These are phyloP conservation scores for Zophobas morio DNA, from an alignment of 1,140 invertebrate genomes.

Conservation along the genomic window DNA sequence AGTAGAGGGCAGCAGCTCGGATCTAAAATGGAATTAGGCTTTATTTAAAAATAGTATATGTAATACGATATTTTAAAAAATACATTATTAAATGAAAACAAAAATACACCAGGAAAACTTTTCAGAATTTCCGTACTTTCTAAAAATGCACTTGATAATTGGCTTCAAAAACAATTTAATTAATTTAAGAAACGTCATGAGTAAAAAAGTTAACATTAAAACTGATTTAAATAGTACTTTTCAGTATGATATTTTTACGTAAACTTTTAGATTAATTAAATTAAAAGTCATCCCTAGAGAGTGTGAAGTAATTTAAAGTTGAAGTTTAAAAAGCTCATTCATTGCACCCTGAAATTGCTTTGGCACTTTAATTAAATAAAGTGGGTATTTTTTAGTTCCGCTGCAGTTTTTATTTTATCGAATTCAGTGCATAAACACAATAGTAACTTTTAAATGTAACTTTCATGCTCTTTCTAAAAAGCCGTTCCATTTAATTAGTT, in stretches of 20 bases:
- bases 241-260: constrained; percentile 23
- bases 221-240: constrained; percentile 17
- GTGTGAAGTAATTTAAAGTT: constrained; percentile 39
- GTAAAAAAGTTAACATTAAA: constrained; percentile 23
- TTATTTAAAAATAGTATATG: too few species aligned
- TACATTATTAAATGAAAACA: too few species aligned
- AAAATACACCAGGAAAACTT: too few species aligned
- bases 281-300: constrained; percentile 31
- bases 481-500: constrained; percentile 11
- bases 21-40: too few species aligned
- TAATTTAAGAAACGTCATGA: background rate
- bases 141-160: too few species aligned
- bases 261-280: constrained; percentile 33
- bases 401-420: constrained; percentile 24
- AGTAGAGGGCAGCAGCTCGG: too few species aligned
- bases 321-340: constrained; percentile 43
- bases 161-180: background rate
- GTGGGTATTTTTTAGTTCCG: constrained; percentile 33
- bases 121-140: too few species aligned
- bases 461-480: constrained; percentile 9
- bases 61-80: too few species aligned
- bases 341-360: constrained; percentile 36
- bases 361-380: constrained; percentile 43
- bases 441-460: constrained; percentile 29
- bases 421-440: constrained; percentile 16